A percentile compares a stretch with the other conserved stretches of the same genome.
Evolutionary conservation across 1,140 invertebrate species (phyloP).

Genomic region (Thrips palmi): DNA sequence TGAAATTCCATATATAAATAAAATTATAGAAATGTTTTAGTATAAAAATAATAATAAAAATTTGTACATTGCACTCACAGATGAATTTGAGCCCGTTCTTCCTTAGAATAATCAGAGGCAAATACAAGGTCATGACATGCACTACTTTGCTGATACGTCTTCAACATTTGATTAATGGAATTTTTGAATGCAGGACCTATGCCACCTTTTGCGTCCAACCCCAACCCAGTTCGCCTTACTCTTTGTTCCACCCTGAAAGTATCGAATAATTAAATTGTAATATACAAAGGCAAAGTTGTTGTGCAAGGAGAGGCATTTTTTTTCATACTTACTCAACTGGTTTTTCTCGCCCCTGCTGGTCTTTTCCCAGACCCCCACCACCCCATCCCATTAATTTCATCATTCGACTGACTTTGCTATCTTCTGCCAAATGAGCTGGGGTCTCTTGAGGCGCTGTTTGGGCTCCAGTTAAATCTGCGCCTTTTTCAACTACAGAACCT

Average conservation of each 20-base stretch:
- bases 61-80: background rate
- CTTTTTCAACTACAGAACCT: too few relatives aligned
- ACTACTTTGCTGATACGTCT: constrained; percentile 29
- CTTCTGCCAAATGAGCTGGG: too few relatives aligned
- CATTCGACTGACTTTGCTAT: constrained; percentile 45
- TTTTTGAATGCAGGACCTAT: constrained; percentile 23
- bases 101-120: constrained; percentile 44
- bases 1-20: too few relatives aligned
- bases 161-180: constrained; percentile 18
- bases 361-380: constrained; percentile 53
- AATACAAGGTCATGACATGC: constrained; percentile 41
- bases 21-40: background rate
- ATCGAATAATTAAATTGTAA: constrained; percentile 12
- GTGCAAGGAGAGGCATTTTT: constrained; percentile 23
- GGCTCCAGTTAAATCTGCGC: too few relatives aligned
- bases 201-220: constrained; percentile 20
- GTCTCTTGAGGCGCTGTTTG: too few relatives aligned
- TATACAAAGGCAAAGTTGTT: constrained; percentile 18
- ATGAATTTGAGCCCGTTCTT: constrained; percentile 30
- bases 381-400: constrained; percentile 67
- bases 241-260: constrained; percentile 25
- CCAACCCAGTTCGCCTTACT: constrained; percentile 22
- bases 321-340: constrained; percentile 31
- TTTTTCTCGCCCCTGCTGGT: constrained; percentile 43
- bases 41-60: constrained; percentile 8